phyloP scores from a whole-genome alignment of 2,797 vertebrate genomes.

The Paramormyrops hopkinsi region DNA sequence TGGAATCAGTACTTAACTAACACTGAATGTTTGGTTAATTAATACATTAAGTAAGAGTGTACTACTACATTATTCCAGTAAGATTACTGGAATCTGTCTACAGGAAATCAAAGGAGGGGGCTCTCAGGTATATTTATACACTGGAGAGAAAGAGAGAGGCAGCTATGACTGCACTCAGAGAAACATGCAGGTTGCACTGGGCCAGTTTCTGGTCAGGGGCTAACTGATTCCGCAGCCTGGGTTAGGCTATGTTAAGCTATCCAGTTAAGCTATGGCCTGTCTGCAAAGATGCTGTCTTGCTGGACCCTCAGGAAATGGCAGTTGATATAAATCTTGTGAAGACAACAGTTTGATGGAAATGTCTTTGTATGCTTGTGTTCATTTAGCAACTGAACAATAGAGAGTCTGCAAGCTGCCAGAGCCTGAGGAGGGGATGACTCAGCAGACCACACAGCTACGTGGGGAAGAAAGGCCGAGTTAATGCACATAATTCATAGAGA shows the following conservation, averaged over 20 bases:
- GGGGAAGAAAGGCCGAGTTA: slow-evolving; percentile 8
- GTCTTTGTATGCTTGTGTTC: background rate
- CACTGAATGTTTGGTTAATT: background rate
- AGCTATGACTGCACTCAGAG: background rate
- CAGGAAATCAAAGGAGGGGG: background rate
- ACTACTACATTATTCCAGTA: background rate
- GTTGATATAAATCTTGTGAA: background rate
- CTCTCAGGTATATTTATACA: background rate
- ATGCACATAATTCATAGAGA: slow-evolving; percentile 11
- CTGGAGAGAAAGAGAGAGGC: background rate
- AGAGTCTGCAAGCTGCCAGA: background rate
- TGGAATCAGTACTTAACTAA: background rate
- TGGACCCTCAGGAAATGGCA: background rate
- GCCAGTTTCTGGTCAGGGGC: background rate
- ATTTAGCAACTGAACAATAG: background rate
- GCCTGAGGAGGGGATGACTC: background rate
- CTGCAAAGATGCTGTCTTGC: background rate
- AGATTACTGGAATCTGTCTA: background rate
- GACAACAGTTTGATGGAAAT: background rate
- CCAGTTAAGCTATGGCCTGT: background rate
- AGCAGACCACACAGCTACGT: slow-evolving; percentile 11
- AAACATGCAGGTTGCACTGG: background rate
- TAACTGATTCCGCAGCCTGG: background rate
- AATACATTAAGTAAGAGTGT: background rate
- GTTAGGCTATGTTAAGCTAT: background rate